Percentiles rank a stretch among this genome's conserved stretches.
These are phyloP conservation scores for Drosophila kuntzei DNA, from an alignment of 2,888 invertebrate genomes.

Conservation along the genomic window DNA sequence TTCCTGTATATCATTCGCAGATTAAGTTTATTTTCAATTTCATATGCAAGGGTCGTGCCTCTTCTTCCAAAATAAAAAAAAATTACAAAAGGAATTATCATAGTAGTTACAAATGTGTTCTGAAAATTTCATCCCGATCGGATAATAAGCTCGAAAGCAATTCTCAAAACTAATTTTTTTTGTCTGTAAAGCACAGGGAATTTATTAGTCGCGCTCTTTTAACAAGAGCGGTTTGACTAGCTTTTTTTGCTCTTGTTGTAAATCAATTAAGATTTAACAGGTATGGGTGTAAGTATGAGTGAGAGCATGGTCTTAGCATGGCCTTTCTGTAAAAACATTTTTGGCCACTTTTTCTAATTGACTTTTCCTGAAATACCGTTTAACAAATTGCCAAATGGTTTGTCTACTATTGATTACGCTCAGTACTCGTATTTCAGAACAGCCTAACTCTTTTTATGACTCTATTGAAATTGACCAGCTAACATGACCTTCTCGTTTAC, in stretches of 20 bases:
- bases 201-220: background rate
- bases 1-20: background rate
- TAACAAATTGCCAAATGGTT: constrained; percentile 51
- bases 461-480: constrained; percentile 50
- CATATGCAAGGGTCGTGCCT: no score
- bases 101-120: no score
- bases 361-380: constrained; percentile 50
- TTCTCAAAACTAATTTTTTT: background rate
- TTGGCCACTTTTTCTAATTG: constrained; percentile 59
- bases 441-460: constrained; percentile 61
- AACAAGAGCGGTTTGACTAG: background rate
- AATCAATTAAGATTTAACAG: constrained; percentile 60
- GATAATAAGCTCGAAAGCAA: background rate
- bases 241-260: constrained; percentile 42
- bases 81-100: no score
- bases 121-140: background rate
- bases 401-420: constrained; percentile 30
- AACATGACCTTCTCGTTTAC: constrained; percentile 19
- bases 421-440: constrained; percentile 52
- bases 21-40: background rate
- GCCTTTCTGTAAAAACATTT: constrained; percentile 34
- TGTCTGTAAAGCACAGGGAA: background rate
- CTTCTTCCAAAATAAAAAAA: no score
- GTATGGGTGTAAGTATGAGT: background rate
- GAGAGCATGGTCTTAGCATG: constrained; percentile 8